Evolutionary conservation across 2,113 vertebrate species (phyloP).

Genomic region (Pitta sordida): DNA sequence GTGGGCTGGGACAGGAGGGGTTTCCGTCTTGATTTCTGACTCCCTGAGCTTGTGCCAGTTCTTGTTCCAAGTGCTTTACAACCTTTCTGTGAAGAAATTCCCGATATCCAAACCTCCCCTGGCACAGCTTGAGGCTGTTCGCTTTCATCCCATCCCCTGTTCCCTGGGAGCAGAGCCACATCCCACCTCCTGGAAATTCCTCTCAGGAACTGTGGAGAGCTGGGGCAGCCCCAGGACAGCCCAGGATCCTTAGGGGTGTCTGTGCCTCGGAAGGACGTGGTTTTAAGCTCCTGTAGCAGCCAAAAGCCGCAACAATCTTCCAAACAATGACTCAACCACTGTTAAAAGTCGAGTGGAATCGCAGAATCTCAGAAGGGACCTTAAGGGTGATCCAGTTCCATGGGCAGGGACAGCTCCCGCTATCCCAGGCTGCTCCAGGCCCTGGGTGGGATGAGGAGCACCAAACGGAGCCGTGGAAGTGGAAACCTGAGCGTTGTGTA

Average conservation of each 20-base stretch:
- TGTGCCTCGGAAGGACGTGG: neutral
- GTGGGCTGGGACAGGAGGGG: neutral
- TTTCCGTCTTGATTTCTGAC: neutral
- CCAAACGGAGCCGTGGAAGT: neutral
- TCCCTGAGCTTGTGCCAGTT: rapidly evolving
- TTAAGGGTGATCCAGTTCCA: neutral
- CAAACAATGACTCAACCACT: neutral
- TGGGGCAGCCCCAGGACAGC: too few relatives aligned
- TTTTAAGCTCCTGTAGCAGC: neutral
- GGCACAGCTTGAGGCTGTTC: rapidly evolving
- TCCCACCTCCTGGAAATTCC: neutral
- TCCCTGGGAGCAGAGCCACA: neutral
- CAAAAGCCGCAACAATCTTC: neutral
- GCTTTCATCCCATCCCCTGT: rapidly evolving
- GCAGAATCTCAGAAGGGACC: neutral
- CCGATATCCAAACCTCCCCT: neutral
- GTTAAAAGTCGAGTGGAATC: neutral
- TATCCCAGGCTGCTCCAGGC: neutral
- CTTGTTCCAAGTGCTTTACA: neutral
- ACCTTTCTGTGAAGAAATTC: neutral
- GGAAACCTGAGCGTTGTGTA: rapidly evolving
- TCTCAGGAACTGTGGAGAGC: rapidly evolving
- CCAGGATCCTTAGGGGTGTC: neutral
- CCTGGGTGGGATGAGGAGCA: neutral
- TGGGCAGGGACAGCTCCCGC: neutral